Conservation (phyloP, 2,888 invertebrate species). For the Tachina lurida region DNA sequence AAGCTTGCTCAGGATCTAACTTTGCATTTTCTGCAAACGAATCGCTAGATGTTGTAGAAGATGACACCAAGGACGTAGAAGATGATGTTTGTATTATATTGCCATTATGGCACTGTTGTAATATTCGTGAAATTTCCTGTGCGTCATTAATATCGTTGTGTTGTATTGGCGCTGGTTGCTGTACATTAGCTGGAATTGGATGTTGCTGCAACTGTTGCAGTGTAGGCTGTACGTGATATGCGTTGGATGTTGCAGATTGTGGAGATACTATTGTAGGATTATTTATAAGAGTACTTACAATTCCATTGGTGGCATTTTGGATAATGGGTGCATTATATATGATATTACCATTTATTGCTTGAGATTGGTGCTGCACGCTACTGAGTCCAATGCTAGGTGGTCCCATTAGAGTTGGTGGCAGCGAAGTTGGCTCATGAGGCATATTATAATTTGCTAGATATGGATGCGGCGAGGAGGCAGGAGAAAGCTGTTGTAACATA, state of each 20-base stretch:
- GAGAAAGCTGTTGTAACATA: conserved; percentile 58
- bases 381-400: conserved; percentile 55
- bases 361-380: conserved; percentile 34
- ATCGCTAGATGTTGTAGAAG: conserved; percentile 17
- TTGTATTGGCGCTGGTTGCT: conserved; percentile 37
- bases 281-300: conserved; percentile 27
- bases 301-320: conserved; percentile 53
- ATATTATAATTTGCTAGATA: conserved; percentile 70
- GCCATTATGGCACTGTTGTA: conserved; percentile 83
- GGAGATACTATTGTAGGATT: conserved; percentile 49
- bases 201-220: conserved; percentile 54
- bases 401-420: conserved; percentile 54
- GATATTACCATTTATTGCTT: conserved; percentile 51
- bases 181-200: conserved; percentile 31
- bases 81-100: conserved; percentile 62
- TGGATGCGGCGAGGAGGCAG: conserved; percentile 69
- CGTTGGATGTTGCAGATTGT: conserved; percentile 26
- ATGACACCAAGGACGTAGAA: conserved; percentile 19
- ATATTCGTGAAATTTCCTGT: conserved; percentile 82
- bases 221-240: conserved; percentile 40
- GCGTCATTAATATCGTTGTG: conserved; percentile 82
- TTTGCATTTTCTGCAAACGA: conserved; percentile 62
- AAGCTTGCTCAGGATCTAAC: conserved; percentile 68
- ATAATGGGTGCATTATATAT: conserved; percentile 48
- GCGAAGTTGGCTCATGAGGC: conserved; percentile 60